A percentile compares a stretch with the other conserved stretches of the same genome.
Evolutionary conservation across 2,888 invertebrate genomes (phyloP).

Genomic region (Thera obeliscata): DNA sequence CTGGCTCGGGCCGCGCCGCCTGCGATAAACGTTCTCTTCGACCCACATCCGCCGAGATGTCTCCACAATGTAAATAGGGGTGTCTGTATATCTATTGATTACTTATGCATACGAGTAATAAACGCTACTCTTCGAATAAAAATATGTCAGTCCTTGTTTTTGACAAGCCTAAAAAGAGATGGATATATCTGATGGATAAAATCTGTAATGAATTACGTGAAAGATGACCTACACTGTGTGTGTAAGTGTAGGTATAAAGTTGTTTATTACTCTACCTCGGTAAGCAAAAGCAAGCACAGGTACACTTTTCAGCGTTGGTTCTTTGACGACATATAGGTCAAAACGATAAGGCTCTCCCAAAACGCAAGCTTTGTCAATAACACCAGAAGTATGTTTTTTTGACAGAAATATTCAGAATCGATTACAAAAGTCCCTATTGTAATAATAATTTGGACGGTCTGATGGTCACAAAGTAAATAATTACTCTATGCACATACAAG

Average conservation of each 20-base stretch:
- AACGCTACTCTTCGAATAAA: too few relatives aligned
- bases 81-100: conserved; percentile 7
- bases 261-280: too few relatives aligned
- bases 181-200: too few relatives aligned
- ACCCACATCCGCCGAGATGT: conserved; percentile 51
- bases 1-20: conserved; percentile 31
- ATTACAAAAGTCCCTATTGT: not conserved
- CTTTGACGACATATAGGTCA: not conserved
- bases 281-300: too few relatives aligned
- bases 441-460: not conserved
- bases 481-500: conserved; percentile 3
- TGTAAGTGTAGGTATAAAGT: too few relatives aligned
- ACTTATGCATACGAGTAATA: not conserved
- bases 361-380: not conserved
- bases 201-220: too few relatives aligned
- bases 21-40: conserved; percentile 60
- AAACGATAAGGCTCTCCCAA: not conserved
- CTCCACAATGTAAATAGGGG: conserved; percentile 42
- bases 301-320: not conserved
- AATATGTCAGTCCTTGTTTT: too few relatives aligned
- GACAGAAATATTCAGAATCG: not conserved
- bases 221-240: too few relatives aligned
- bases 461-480: not conserved
- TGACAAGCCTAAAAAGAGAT: too few relatives aligned
- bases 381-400: not conserved